Base-by-base conservation (phyloP, 2,797 vertebrate genomes). In the Leptoclinus maculatus region DNA sequence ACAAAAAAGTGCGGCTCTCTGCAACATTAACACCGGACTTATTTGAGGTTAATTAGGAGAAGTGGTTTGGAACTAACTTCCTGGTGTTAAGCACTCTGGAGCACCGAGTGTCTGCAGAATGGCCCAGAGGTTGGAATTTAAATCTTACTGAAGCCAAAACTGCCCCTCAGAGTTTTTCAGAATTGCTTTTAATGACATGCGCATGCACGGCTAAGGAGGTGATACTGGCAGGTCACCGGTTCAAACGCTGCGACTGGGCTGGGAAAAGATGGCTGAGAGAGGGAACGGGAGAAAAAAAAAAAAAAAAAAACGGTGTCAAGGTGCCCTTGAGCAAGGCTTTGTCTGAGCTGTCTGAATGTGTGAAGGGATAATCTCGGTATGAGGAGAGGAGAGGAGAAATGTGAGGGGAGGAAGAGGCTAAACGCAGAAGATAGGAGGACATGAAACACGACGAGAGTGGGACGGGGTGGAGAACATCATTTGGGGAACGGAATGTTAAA, bases 1-100 rank as follows among this genome's bases (percentile, higher is more conserved):
- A 73, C 81, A 78, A 73, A 34, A 87, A 87, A 89, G 75, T 76
- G 65, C 79, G 83, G 82, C 81, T 83, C 75, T 71, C 84, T 85
- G 85, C 90, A 85, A 90, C 85, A 87, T 89, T 88, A 91, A 86
- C 84, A 85, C 78, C 67, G 74, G 77, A 89, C 78, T 87, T 90
- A 87, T 86, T 83, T 84, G 89, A 92, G 91, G 88, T 92, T 93
- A 92, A 93, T 94, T 90, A 92, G 87, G 68, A 90, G 87, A 90
- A 92, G 89, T 88, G 88, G 81, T 86, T 91, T 85, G 88, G 87
- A 90, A 91, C 89, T 90, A 92, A 92, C 89, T 90, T 92, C 73
- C 69, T 80, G 63, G 84, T 89, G 85, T 91, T 91, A 88, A 89
- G 84, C 86, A 86, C 89, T 89, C 72, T 77, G 76, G 81, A 87